These are phyloP conservation scores for Palloptera scutellata DNA, from an alignment of 2,888 invertebrate species.

Conservation along the genomic window DNA sequence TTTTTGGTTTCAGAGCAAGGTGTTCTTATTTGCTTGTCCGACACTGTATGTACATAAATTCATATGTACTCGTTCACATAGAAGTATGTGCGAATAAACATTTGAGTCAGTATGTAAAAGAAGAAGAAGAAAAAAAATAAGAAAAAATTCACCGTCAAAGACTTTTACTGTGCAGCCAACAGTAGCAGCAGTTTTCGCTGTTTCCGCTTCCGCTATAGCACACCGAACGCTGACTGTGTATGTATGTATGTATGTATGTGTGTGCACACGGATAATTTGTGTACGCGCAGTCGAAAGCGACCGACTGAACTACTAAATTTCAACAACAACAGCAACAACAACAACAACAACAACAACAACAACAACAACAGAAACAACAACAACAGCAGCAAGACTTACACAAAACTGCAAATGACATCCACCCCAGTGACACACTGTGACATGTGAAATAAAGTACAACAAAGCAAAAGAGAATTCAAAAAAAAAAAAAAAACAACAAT, in stretches of 20 bases:
- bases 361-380: background rate
- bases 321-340: constrained; percentile 19
- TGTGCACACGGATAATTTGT: background rate
- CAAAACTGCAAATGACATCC: too few relatives aligned
- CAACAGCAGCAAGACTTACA: too few relatives aligned
- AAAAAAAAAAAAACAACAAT: too few relatives aligned
- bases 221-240: background rate
- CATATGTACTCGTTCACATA: too few relatives aligned
- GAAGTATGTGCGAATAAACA: too few relatives aligned
- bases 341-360: constrained; percentile 18
- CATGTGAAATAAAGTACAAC: too few relatives aligned
- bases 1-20: too few relatives aligned
- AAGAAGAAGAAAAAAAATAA: background rate
- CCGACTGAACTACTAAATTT: constrained; percentile 26
- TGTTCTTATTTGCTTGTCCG: too few relatives aligned
- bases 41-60: too few relatives aligned
- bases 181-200: background rate
- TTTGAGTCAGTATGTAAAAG: background rate
- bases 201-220: background rate
- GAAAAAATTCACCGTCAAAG: background rate
- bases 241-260: background rate
- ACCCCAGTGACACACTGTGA: too few relatives aligned
- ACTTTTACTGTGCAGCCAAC: background rate
- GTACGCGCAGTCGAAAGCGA: constrained; percentile 13
- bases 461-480: too few relatives aligned